Conservation (phyloP, 2,797 vertebrate genomes). For the Crax fasciolata region DNA sequence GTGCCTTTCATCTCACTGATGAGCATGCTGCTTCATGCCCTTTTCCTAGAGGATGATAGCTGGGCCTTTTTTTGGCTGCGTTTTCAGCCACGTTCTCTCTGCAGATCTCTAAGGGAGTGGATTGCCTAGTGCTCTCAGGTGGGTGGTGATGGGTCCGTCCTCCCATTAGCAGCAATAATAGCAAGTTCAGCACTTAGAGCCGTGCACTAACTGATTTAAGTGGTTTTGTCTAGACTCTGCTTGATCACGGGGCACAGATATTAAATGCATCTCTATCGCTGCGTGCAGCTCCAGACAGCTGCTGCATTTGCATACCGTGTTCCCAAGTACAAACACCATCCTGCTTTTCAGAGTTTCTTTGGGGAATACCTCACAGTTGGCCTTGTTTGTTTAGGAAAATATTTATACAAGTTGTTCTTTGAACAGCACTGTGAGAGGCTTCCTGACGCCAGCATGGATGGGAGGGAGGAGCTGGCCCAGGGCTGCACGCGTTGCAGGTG, state of each 20-base stretch:
- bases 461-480: not conserved
- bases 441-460: not conserved
- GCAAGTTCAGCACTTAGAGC: not conserved
- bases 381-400: constrained; percentile 74
- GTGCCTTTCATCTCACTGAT: not conserved
- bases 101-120: not conserved
- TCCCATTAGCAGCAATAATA: not conserved
- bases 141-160: not conserved
- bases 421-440: not conserved
- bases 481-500: too few species aligned
- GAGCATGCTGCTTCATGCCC: not conserved
- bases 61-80: not conserved
- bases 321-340: constrained; percentile 41
- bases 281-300: constrained; percentile 51
- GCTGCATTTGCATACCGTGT: constrained; percentile 42
- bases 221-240: not conserved
- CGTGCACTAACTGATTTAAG: not conserved
- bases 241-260: not conserved
- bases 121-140: accelerated
- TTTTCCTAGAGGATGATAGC: not conserved
- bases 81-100: not conserved
- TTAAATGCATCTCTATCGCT: constrained; percentile 22
- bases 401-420: not conserved
- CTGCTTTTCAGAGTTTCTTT: constrained; percentile 53
- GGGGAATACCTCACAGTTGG: constrained; percentile 70